Conservation (phyloP, 2,888 invertebrate genomes). For the Laothoe populi region DNA sequence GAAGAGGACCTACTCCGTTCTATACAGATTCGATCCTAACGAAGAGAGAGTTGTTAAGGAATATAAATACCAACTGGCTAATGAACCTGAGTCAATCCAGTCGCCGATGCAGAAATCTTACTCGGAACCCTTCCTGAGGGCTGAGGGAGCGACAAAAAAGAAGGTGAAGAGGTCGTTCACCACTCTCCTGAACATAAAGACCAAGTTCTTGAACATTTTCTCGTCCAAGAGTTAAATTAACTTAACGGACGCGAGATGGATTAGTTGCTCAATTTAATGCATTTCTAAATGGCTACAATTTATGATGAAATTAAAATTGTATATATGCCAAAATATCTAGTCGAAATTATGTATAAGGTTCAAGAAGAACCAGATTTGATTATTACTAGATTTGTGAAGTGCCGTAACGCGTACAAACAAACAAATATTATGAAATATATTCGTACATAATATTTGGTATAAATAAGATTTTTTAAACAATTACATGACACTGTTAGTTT, state of each 20-base stretch:
- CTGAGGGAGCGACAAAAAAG: constrained; percentile 70
- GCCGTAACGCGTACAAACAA: neutral
- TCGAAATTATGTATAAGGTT: constrained; percentile 43
- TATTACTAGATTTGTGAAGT: constrained; percentile 6
- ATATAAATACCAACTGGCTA: constrained; percentile 74
- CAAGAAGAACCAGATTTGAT: neutral
- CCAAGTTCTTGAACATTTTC: constrained; percentile 78
- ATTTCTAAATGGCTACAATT: constrained; percentile 63
- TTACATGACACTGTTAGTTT: constrained; percentile 16
- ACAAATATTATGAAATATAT: constrained; percentile 15
- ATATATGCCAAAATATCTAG: constrained; percentile 49
- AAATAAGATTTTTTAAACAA: constrained; percentile 7
- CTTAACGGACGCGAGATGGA: constrained; percentile 41
- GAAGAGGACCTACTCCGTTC: constrained; percentile 76
- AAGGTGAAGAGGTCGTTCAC: constrained; percentile 79
- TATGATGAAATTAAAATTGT: constrained; percentile 43
- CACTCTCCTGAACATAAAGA: constrained; percentile 75
- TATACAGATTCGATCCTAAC: constrained; percentile 76
- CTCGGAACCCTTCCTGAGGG: constrained; percentile 73
- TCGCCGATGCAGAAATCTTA: constrained; percentile 64
- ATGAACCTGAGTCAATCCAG: constrained; percentile 49
- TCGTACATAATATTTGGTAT: constrained; percentile 1
- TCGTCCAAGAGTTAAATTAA: constrained; percentile 69
- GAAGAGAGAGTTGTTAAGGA: constrained; percentile 79
- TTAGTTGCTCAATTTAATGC: constrained; percentile 79